phyloP scores from a whole-genome alignment of 92 coral and sea anemone genomes.

The Epizoanthus illoricatus region DNA sequence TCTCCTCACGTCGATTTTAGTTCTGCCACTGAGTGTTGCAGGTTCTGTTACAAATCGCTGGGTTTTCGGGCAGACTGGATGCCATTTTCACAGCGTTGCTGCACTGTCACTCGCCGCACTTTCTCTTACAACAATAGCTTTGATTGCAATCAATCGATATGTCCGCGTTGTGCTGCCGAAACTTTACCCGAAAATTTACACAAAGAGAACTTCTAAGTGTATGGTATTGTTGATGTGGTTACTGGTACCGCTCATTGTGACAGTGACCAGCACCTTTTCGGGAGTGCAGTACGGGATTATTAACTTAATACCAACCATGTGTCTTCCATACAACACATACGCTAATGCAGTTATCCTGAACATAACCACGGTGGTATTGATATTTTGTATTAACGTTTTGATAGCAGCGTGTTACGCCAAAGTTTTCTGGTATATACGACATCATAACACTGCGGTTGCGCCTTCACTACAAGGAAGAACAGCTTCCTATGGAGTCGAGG shows the following conservation, averaged over 20 bases:
- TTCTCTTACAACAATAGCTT: neutral
- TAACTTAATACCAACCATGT: neutral
- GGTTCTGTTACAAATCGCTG: constrained; percentile 8
- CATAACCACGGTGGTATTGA: neutral
- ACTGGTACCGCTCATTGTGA: neutral
- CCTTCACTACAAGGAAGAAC: neutral
- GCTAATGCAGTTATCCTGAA: neutral
- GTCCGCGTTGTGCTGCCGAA: constrained; percentile 16
- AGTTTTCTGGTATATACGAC: neutral
- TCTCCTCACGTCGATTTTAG: constrained; percentile 1
- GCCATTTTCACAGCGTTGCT: neutral
- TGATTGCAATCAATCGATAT: constrained; percentile 22
- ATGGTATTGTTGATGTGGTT: constrained; percentile 3
- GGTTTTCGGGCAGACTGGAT: constrained; percentile 19
- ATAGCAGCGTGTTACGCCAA: constrained; percentile 8
- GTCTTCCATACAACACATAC: constrained; percentile 1
- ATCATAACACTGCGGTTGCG: constrained; percentile 8
- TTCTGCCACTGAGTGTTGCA: neutral
- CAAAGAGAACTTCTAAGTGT: neutral
- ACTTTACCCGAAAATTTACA: neutral
- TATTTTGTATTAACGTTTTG: neutral
- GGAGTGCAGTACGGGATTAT: neutral
- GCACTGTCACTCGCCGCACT: neutral
- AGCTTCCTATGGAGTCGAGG: neutral
- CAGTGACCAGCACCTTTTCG: neutral